Evolutionary conservation across 2,888 invertebrate species (phyloP), one percentile per base, ranked within the genome.

Genomic region (Caradrina kadenii): DNA sequence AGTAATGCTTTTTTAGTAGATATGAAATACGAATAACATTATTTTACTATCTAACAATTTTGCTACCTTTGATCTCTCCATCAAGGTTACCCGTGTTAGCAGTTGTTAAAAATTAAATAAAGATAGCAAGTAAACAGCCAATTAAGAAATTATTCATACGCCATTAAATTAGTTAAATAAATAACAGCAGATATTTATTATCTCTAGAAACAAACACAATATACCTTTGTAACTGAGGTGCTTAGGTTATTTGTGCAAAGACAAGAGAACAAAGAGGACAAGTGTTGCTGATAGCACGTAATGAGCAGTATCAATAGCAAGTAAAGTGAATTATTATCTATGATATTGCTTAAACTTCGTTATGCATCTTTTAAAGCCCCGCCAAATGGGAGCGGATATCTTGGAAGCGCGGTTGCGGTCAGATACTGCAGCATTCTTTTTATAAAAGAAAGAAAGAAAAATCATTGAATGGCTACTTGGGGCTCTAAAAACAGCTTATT

Each of bases 251-350:
- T 67, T 75, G 65, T 22, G 0, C 35, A 50, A 45, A 62, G 56
- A 73, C 65, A 76, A 69, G 63, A 76, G 71, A 72, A 76, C 68
- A 73, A 68, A 63, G 63, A 17, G 15, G 35, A 79, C 69, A 79
- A 77, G 69, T 55, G 65, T 21, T 42, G 49, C 55, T 64, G 59
- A 69, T 63, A 63, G 50, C 59, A 53, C 10, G 45, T 52, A 42
- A 17, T 50, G 49, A 79, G 52, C 4, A 45, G 68, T 59, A 45
- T 63, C 31, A 61, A 42, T 53, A 39, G 55, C 22, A 63, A 71
- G 13, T 52, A 17, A 42, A 49, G 21, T 50, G 22, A 42, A 22
- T 49, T 39, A 21, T 49, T 55, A 21, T 53, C 13, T 56, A 35
- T 8, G 7, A 35, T n/a, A 50, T 17, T 56, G 53, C n/a, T 17